Conservation (phyloP, 1,140 invertebrate genomes). For the Pygmarrhopalites habei region DNA sequence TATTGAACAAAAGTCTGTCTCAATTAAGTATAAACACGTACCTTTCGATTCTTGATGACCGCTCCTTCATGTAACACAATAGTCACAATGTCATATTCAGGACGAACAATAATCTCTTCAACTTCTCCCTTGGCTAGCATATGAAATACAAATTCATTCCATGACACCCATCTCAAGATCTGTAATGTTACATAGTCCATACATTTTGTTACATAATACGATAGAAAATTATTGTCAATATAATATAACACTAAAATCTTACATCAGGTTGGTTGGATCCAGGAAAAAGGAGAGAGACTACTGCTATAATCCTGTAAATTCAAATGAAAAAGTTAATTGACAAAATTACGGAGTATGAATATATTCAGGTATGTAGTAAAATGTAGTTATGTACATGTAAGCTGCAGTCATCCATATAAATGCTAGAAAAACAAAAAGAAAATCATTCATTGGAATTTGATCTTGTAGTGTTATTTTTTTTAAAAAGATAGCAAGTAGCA, state of each 20-base stretch:
- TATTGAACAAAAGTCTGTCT: too few species aligned
- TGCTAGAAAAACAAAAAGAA: too few species aligned
- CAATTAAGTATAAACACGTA: conserved; percentile 10
- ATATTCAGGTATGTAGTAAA: too few species aligned
- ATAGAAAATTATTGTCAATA: too few species aligned
- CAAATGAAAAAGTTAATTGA: not conserved
- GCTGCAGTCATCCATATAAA: conserved; percentile 66
- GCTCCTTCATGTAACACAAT: conserved; percentile 58
- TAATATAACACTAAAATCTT: not conserved
- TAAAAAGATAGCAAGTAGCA: too few species aligned
- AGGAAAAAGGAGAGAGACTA: conserved; percentile 62
- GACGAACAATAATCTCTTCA: conserved; percentile 72
- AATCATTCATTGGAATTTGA: too few species aligned
- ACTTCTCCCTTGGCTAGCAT: conserved; percentile 90
- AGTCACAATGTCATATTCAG: conserved; percentile 72
- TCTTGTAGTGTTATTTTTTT: too few species aligned
- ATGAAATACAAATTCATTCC: conserved; percentile 91
- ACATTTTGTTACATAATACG: too few species aligned
- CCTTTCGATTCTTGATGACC: conserved; percentile 25
- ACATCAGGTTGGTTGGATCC: conserved; percentile 61
- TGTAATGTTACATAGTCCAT: conserved; percentile 28
- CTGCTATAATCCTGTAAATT: conserved; percentile 51
- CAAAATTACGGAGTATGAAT: too few species aligned
- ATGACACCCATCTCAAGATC: conserved; percentile 64
- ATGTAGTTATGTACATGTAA: conserved; percentile 56